These are phyloP conservation scores for Eutolmus rufibarbis DNA, from an alignment of 2,888 invertebrate species.

Conservation along the genomic window DNA sequence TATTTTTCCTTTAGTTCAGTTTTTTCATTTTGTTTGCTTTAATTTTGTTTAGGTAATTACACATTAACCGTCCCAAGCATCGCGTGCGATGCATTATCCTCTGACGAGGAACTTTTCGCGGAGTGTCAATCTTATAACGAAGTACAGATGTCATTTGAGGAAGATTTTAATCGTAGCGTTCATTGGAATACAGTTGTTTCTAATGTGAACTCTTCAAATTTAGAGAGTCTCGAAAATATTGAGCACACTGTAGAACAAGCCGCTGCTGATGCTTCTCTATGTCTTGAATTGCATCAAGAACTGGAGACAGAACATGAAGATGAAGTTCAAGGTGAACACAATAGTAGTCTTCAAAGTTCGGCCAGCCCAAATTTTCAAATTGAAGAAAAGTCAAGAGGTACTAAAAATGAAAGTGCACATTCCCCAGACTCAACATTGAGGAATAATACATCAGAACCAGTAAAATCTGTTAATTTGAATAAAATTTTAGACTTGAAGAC, in stretches of 20 bases:
- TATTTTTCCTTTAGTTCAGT: background rate
- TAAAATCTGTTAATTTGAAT: background rate
- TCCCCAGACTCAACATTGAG: background rate
- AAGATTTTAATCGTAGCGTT: background rate
- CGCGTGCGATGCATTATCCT: conserved; percentile 50
- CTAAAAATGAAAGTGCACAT: background rate
- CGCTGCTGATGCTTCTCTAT: background rate
- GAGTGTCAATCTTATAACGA: conserved; percentile 55
- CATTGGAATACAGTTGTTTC: conserved; percentile 41
- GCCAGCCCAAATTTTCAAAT: background rate
- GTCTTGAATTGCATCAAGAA: background rate
- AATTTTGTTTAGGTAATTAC: conserved; percentile 29
- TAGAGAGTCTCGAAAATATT: conserved; percentile 42
- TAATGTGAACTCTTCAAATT: conserved; percentile 30
- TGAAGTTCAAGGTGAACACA: background rate
- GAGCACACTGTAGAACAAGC: conserved; percentile 40
- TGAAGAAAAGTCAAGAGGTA: background rate
- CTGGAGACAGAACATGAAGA: background rate
- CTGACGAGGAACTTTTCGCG: conserved; percentile 56
- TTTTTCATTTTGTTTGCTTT: conserved; percentile 39
- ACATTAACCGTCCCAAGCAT: background rate
- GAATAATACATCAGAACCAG: background rate
- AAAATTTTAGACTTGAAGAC: background rate
- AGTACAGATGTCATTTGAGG: background rate
- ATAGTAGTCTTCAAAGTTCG: background rate